Evolutionary conservation across 2,797 vertebrate genomes (phyloP).

Genomic region (Acropternis orthonyx): DNA sequence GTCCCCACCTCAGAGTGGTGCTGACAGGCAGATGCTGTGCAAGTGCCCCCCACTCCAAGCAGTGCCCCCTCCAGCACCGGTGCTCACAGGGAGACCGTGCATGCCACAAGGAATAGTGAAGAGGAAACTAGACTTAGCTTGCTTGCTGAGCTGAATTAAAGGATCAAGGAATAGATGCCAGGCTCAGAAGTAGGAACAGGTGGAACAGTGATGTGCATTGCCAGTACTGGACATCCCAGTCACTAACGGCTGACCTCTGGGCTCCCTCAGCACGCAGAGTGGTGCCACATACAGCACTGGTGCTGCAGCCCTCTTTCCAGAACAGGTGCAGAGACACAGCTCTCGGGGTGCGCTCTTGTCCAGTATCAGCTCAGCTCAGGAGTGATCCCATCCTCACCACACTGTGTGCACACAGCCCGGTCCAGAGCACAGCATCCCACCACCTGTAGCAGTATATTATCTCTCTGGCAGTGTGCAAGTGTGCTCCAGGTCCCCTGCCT

Average conservation of each 20-base stretch:
- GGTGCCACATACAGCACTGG: background rate
- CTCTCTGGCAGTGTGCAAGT: background rate
- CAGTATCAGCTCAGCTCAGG: accelerated
- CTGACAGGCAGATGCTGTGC: background rate
- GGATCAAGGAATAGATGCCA: background rate
- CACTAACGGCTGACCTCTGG: background rate
- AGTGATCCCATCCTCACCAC: background rate
- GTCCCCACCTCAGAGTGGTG: accelerated
- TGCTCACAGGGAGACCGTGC: background rate
- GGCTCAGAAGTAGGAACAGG: background rate
- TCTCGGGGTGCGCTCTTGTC: accelerated
- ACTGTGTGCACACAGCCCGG: background rate
- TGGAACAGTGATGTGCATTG: background rate
- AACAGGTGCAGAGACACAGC: background rate
- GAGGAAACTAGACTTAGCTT: background rate
- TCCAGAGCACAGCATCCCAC: background rate
- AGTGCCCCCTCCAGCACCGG: accelerated
- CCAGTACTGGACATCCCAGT: accelerated
- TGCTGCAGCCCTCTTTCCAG: background rate
- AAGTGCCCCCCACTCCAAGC: background rate
- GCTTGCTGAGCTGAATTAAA: background rate
- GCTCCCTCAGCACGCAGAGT: background rate
- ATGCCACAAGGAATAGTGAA: background rate
- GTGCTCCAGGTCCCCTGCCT: background rate
- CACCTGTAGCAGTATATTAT: background rate